Conservation (phyloP, 1,140 invertebrate genomes). For the Atta texana region DNA sequence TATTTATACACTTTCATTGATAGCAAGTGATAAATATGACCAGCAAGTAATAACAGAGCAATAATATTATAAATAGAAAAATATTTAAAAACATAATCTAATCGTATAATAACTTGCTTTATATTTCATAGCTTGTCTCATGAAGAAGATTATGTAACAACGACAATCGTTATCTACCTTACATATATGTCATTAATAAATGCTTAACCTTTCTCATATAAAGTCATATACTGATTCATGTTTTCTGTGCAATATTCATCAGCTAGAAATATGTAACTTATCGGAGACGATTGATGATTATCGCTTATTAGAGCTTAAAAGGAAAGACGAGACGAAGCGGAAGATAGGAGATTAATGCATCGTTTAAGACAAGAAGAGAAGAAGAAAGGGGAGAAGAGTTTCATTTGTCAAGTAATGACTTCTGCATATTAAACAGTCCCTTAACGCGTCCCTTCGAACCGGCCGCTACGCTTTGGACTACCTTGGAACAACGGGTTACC, state of each 20-base stretch:
- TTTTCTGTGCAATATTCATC: neutral
- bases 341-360: conserved; percentile 23
- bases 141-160: neutral
- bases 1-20: neutral
- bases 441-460: conserved; percentile 33
- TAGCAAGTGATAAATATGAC: neutral
- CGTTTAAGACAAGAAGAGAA: conserved; percentile 9
- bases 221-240: no score
- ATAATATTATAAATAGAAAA: conserved; percentile 5
- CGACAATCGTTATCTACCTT: conserved; percentile 5
- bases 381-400: conserved; percentile 13
- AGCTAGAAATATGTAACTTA: conserved; percentile 19
- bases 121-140: neutral
- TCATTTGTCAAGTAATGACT: conserved; percentile 48
- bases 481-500: conserved; percentile 70
- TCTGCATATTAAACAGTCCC: conserved; percentile 48
- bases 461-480: conserved; percentile 16
- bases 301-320: conserved; percentile 16
- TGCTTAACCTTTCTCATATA: neutral
- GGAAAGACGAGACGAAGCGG: neutral
- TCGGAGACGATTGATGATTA: conserved; percentile 31
- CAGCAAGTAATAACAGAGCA: neutral
- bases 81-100: conserved; percentile 27
- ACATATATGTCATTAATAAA: neutral
- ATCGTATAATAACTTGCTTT: neutral